Evolutionary conservation across 2,113 vertebrate species (phyloP).

Genomic region (Pelecanus crispus): DNA sequence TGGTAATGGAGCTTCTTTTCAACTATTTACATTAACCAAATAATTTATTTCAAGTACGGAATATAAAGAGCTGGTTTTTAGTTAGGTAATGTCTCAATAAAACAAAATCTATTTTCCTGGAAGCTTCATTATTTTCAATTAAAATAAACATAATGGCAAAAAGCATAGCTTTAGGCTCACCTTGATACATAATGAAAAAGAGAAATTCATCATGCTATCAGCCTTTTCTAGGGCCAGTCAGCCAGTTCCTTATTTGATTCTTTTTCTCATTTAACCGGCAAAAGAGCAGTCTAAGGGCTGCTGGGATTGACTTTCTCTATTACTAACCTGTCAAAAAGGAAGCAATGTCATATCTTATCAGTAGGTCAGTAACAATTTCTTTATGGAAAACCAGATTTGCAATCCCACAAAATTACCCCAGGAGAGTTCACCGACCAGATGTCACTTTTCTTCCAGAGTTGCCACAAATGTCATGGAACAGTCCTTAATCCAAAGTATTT

Average conservation of each 20-base stretch:
- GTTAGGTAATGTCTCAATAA: background rate
- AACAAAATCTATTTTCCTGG: background rate
- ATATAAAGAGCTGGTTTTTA: background rate
- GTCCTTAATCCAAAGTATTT: background rate
- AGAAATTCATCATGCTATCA: background rate
- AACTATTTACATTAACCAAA: background rate
- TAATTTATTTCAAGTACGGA: background rate
- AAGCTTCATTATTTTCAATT: background rate
- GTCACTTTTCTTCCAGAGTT: background rate
- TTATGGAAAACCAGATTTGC: slow-evolving; percentile 6
- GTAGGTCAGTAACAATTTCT: slow-evolving; percentile 9
- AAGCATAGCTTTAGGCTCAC: background rate
- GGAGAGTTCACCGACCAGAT: background rate
- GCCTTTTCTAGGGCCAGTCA: background rate
- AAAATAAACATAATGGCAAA: background rate
- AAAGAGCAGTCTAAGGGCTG: background rate
- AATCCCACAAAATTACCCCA: background rate
- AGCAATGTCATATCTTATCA: background rate
- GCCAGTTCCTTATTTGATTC: background rate
- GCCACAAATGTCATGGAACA: background rate
- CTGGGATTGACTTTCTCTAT: background rate
- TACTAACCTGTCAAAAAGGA: background rate
- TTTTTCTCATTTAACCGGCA: background rate
- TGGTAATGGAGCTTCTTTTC: background rate
- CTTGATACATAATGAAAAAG: background rate